Evolutionary conservation across 2,113 vertebrate species (phyloP).

Genomic region (Synchiropus splendidus): DNA sequence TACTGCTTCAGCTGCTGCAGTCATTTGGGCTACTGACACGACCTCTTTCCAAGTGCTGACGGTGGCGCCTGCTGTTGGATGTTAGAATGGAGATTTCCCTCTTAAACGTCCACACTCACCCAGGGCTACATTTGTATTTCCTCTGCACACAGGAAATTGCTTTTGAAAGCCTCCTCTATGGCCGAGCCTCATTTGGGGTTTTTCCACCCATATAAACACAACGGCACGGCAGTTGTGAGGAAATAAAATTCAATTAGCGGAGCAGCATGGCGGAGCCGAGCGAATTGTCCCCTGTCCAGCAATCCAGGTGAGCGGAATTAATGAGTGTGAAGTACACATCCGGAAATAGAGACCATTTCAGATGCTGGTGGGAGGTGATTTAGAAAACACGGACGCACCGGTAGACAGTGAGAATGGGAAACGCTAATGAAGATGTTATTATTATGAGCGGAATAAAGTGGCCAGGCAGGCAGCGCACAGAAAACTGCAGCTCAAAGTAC

Average conservation of each 20-base stretch:
- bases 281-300: conserved; percentile 6
- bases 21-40: too few relatives aligned
- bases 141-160: neutral
- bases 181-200: conserved; percentile 2
- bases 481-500: too few relatives aligned
- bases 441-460: too few relatives aligned
- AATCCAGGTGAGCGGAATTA: conserved; percentile 5
- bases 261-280: conserved; percentile 4
- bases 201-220: conserved; percentile 4
- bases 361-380: too few relatives aligned
- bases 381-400: too few relatives aligned
- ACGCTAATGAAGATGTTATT: too few relatives aligned
- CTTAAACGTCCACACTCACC: neutral
- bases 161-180: conserved; percentile 2
- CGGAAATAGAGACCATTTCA: neutral
- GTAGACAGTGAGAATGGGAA: too few relatives aligned
- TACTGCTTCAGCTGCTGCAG: too few relatives aligned
- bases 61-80: too few relatives aligned
- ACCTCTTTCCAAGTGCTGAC: too few relatives aligned
- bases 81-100: too few relatives aligned
- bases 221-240: conserved; percentile 4
- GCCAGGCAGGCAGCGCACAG: too few relatives aligned
- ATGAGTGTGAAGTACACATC: neutral
- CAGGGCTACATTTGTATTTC: neutral
- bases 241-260: conserved; percentile 20